These are phyloP conservation scores for Calliscelio sp. DNA, from an alignment of 2,888 invertebrate genomes.

Conservation along the genomic window DNA sequence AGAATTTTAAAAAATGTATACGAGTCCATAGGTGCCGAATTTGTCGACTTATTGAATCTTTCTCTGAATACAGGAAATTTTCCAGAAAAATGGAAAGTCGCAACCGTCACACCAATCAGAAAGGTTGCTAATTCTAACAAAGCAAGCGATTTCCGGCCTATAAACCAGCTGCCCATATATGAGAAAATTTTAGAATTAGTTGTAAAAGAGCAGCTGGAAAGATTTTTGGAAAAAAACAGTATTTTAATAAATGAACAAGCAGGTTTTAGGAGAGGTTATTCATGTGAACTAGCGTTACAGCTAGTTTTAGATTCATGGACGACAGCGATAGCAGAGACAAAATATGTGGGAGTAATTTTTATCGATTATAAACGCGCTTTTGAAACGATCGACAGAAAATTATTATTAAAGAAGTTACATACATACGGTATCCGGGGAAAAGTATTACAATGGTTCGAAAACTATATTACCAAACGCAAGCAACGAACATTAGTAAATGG, in stretches of 20 bases:
- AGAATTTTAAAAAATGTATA: slow-evolving; percentile 20
- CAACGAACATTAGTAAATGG: slow-evolving; percentile 16
- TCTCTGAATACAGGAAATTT: background rate
- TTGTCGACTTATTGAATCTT: slow-evolving; percentile 13
- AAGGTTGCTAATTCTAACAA: background rate
- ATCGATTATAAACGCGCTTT: slow-evolving; percentile 24
- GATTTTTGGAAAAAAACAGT: background rate
- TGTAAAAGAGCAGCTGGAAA: background rate
- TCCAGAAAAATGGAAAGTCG: background rate
- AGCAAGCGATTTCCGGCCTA: slow-evolving; percentile 2
- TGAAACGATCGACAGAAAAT: slow-evolving; percentile 2
- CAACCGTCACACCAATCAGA: background rate
- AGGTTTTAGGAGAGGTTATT: background rate
- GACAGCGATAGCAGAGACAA: background rate
- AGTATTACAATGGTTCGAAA: background rate
- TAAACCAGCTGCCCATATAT: background rate
- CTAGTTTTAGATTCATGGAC: slow-evolving; percentile 1
- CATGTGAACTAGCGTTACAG: background rate
- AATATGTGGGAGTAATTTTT: slow-evolving; percentile 29
- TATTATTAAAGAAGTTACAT: slow-evolving; percentile 11
- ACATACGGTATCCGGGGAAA: background rate
- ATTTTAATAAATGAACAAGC: background rate
- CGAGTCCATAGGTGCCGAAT: slow-evolving; percentile 13
- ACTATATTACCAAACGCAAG: background rate
- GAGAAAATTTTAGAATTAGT: background rate